Evolutionary conservation across 2,113 vertebrate species (phyloP), one percentile per base, ranked within the genome.

Genomic region (Oryctolagus cuniculus): DNA sequence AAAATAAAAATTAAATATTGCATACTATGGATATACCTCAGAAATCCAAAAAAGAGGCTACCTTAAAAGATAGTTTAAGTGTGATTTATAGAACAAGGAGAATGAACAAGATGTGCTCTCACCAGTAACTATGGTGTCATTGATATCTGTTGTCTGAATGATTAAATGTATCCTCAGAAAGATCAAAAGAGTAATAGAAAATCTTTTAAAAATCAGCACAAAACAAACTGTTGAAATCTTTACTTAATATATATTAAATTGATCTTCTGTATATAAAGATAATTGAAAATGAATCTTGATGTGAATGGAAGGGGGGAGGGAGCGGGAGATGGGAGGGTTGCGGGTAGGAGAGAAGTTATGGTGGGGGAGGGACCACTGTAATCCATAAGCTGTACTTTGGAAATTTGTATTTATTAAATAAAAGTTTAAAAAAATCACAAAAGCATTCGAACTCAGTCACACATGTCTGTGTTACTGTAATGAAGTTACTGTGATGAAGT

Each of bases 161-260:
- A 89, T 17, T 92, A 77, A 74, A 53, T 87, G 12, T 17, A 90
- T 90, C 64, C 90, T 88, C 9, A 53, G 75, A 96, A 83, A 94
- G 19, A 95, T 63, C 51, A 83, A 49, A 70, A 24, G 2, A 91
- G 72, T 80, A 61, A 87, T 83, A 93, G 3, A 87, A 75, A 86
- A 58, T 66, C 27, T 89, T 96, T 92, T 63, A 77, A 44, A 89
- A 90, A 70, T 63, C 8, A 85, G 34, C 8, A 34, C 12, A 51
- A 44, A 96, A 79, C 44, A 44, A 44, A 44, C 44, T 44, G 38
- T 38, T 44, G 44, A 44, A 44, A 44, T 44, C 44, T 44, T 44
- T 44, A 44, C 44, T 44, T 44, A 44, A 44, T 44, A 44, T 44
- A 44, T 44, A 44, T 6, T 44, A 44, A 44, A 44, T 44, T 44